Conservation (phyloP, 1,140 invertebrate genomes). For the Pseudomyrmex cubaensis region DNA sequence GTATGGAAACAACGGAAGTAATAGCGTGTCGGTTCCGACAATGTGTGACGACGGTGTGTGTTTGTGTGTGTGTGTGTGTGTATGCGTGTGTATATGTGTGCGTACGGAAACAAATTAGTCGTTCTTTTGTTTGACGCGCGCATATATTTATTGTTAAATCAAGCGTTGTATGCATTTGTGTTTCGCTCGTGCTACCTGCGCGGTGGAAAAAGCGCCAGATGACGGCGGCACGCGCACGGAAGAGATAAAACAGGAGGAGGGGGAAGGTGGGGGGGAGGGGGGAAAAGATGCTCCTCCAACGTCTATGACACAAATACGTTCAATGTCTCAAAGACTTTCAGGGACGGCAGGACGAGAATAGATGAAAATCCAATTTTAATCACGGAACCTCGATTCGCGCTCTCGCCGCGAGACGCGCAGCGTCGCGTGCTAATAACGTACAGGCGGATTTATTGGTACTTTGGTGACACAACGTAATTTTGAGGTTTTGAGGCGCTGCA, state of each 20-base stretch:
- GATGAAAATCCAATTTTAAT: constrained; percentile 76
- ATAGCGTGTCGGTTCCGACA: not conserved
- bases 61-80: too few species aligned
- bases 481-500: not conserved
- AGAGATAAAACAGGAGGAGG: not conserved
- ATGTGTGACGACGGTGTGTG: not conserved
- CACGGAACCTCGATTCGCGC: constrained; percentile 64
- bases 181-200: not conserved
- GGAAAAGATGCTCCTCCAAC: not conserved
- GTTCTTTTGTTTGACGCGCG: constrained; percentile 7
- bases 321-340: constrained; percentile 70
- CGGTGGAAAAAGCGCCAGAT: constrained; percentile 23
- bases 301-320: constrained; percentile 62
- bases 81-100: too few species aligned
- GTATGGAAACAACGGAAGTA: not conserved
- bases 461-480: constrained; percentile 1
- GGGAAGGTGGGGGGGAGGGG: too few species aligned
- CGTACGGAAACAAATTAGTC: constrained; percentile 19
- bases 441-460: constrained; percentile 39
- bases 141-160: constrained; percentile 22
- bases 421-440: not conserved
- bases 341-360: constrained; percentile 69
- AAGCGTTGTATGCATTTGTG: not conserved
- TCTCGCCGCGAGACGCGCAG: constrained; percentile 6
- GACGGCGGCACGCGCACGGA: not conserved